phyloP scores from a whole-genome alignment of 1,140 invertebrate species.

The Mylabris phalerata region DNA sequence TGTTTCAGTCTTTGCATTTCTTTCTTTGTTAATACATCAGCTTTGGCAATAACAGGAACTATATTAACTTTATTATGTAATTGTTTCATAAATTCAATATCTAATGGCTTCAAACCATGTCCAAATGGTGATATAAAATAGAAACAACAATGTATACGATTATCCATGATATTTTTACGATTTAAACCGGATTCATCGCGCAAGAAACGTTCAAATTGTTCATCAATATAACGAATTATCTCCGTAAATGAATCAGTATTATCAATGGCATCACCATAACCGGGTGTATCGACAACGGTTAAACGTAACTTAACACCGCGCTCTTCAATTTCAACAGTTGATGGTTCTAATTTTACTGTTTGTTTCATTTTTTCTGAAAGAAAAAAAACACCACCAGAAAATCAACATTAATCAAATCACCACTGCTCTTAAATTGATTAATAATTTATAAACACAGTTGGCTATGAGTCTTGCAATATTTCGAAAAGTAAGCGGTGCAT shows the following conservation, averaged over 20 bases:
- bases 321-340: slow-evolving; percentile 91
- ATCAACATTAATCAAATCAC: too few species aligned
- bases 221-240: slow-evolving; percentile 89
- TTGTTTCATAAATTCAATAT: slow-evolving; percentile 98
- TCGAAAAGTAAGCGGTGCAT: too few species aligned
- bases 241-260: slow-evolving; percentile 89
- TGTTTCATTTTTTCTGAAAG: slow-evolving; percentile 76
- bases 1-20: slow-evolving; percentile 87
- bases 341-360: slow-evolving; percentile 83
- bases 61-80: slow-evolving; percentile 98
- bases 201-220: slow-evolving; percentile 88
- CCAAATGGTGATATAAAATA: slow-evolving; percentile 99
- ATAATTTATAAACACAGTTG: too few species aligned
- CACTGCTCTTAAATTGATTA: too few species aligned
- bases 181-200: slow-evolving; percentile 88
- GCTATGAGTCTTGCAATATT: too few species aligned
- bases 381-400: too few species aligned
- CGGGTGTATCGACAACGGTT: slow-evolving; percentile 94
- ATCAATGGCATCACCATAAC: slow-evolving; percentile 98
- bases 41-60: slow-evolving; percentile 98
- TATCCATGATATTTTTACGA: slow-evolving; percentile 85
- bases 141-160: slow-evolving; percentile 93
- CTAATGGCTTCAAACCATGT: slow-evolving; percentile 84
- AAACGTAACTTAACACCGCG: slow-evolving; percentile 81
- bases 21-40: slow-evolving; percentile 94